A percentile compares a stretch with the other conserved stretches of the same genome.
phyloP scores from a whole-genome alignment of 92 coral and sea anemone genomes.

The Zoanthus solanderi region DNA sequence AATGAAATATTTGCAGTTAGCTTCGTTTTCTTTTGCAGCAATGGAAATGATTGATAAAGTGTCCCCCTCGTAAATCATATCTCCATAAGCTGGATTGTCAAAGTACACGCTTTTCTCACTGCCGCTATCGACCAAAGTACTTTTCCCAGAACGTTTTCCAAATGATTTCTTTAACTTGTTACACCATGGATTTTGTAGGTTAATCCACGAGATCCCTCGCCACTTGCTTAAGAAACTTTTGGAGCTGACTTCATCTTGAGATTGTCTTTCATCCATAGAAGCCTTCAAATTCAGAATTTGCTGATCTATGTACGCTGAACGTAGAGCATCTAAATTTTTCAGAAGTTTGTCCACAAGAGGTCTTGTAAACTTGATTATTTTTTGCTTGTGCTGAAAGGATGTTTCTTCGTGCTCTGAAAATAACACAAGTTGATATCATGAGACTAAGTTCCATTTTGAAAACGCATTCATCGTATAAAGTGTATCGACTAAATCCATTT shows the following conservation, averaged over 20 bases:
- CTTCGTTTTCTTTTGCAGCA: slow-evolving; percentile 29
- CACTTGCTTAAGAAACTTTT: not conserved
- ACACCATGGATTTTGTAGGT: not conserved
- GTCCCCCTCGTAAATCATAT: slow-evolving; percentile 9
- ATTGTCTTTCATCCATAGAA: not conserved
- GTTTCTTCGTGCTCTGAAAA: not conserved
- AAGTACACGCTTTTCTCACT: not conserved
- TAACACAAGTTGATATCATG: not conserved
- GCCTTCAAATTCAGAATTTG: slow-evolving; percentile 2
- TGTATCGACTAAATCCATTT: not conserved
- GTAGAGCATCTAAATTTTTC: not conserved
- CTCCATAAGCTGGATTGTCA: not conserved
- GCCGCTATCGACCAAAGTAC: not conserved
- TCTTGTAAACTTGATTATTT: slow-evolving; percentile 6
- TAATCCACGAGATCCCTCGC: not conserved
- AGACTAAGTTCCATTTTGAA: not conserved
- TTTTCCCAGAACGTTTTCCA: slow-evolving; percentile 1
- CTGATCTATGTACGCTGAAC: not conserved
- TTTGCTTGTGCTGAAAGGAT: slow-evolving; percentile 33
- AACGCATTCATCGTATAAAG: not conserved
- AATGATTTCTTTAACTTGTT: not conserved
- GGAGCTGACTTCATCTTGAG: slow-evolving; percentile 7
- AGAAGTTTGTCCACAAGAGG: slow-evolving; percentile 13
- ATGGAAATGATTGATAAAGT: slow-evolving; percentile 1
- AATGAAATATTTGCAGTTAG: not conserved